Evolutionary conservation across 2,888 invertebrate species (phyloP).

Genomic region (Polia nebulosa): DNA sequence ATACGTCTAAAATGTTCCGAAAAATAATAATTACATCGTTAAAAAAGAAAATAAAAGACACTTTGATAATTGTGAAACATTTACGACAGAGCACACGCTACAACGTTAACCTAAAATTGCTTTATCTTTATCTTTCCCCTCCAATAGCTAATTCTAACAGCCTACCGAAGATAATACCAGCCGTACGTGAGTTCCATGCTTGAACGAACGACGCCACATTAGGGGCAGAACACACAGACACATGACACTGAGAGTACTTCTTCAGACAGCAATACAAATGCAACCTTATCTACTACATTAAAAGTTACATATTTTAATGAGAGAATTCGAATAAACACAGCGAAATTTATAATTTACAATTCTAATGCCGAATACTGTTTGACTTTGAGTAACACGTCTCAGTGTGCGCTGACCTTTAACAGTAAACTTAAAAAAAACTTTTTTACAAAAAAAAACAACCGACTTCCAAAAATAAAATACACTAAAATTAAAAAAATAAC

Average conservation of each 20-base stretch:
- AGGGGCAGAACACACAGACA: neutral
- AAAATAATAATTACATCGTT: neutral
- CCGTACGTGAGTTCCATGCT: conserved; percentile 40
- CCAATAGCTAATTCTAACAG: conserved; percentile 48
- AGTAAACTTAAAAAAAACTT: too few species aligned
- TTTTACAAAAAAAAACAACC: too few species aligned
- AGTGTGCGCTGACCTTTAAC: too few species aligned
- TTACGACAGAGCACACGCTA: neutral
- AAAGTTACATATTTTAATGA: too few species aligned
- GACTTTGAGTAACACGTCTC: too few species aligned
- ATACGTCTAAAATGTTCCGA: too few species aligned
- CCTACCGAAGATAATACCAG: conserved; percentile 44
- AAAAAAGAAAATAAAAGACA: conserved; percentile 1
- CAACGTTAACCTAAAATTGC: conserved; percentile 9
- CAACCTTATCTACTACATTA: neutral
- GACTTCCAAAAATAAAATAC: too few species aligned
- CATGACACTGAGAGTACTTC: neutral
- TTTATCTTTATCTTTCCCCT: conserved; percentile 56
- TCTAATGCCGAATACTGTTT: too few species aligned
- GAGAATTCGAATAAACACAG: too few species aligned
- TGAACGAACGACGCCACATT: conserved; percentile 15
- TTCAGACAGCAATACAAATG: neutral
- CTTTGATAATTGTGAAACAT: conserved; percentile 15
- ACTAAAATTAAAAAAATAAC: too few species aligned
- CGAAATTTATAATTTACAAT: too few species aligned